Evolutionary conservation across 2,888 invertebrate species (phyloP).

Genomic region (Drosophila diplacantha): DNA sequence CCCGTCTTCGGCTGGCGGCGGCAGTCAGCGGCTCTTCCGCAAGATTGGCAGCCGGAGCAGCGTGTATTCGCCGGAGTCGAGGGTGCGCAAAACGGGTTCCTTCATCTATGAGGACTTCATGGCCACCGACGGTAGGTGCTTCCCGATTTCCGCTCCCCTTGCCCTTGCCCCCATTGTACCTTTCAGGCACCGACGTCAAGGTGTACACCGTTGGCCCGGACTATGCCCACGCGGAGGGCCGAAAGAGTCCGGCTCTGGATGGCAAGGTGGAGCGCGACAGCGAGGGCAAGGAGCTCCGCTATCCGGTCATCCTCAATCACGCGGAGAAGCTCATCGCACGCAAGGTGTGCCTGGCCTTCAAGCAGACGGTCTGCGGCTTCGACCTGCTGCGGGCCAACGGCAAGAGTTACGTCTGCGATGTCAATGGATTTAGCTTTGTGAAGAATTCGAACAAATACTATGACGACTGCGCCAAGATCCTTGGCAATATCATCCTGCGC

Average conservation of each 20-base stretch:
- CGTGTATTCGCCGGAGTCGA: constrained; percentile 97
- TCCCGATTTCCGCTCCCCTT: constrained; percentile 30
- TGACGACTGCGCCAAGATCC: constrained; percentile 98
- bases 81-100: constrained; percentile 97
- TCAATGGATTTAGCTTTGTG: constrained; percentile 99
- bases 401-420: constrained; percentile 99
- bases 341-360: constrained; percentile 96
- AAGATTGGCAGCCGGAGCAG: constrained; percentile 99
- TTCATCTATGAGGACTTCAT: constrained; percentile 99
- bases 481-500: constrained; percentile 97
- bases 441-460: constrained; percentile 99
- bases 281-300: constrained; percentile 98
- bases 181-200: constrained; percentile 84
- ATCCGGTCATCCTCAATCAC: constrained; percentile 98
- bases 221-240: constrained; percentile 99
- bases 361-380: constrained; percentile 99
- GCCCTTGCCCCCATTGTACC: constrained; percentile 71
- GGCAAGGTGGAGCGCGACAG: constrained; percentile 99
- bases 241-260: constrained; percentile 98
- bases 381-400: constrained; percentile 98
- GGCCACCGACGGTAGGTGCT: constrained; percentile 95
- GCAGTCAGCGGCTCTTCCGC: constrained; percentile 97
- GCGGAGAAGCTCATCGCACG: constrained; percentile 98
- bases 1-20: constrained; percentile 98
- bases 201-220: constrained; percentile 99